phyloP scores from a whole-genome alignment of 1,140 invertebrate genomes.

The Meloidogyne exigua region DNA sequence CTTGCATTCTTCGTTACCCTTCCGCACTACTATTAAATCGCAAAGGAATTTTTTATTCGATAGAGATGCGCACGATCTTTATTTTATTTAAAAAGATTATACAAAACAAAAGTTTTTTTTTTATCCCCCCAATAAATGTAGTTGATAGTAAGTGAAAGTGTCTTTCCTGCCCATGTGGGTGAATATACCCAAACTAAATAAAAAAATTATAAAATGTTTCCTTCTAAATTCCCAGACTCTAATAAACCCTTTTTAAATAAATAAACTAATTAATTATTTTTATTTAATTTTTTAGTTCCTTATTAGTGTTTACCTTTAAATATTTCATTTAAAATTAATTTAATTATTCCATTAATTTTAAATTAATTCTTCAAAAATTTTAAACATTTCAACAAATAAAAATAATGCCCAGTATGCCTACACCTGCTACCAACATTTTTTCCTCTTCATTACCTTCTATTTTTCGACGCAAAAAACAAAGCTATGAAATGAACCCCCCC shows the following conservation, averaged over 20 bases:
- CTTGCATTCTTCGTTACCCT: neutral
- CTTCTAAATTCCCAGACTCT: no score
- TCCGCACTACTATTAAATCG: no score
- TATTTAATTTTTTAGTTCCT: no score
- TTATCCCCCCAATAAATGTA: neutral
- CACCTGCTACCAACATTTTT: constrained; percentile 32
- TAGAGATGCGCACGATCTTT: neutral
- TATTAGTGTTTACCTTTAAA: no score
- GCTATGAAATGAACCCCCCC: constrained; percentile 58
- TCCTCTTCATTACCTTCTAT: constrained; percentile 34
- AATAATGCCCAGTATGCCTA: constrained; percentile 17
- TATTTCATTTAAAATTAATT: no score
- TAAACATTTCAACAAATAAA: neutral
- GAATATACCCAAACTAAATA: no score
- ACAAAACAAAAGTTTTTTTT: neutral
- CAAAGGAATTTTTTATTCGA: neutral
- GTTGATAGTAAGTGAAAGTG: neutral
- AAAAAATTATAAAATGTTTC: no score
- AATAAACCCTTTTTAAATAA: no score
- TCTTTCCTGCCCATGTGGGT: neutral
- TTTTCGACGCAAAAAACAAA: constrained; percentile 52
- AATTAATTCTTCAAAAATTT: neutral
- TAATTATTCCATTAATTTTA: neutral
- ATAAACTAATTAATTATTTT: no score
- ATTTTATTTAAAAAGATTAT: neutral